A percentile compares a stretch with the other conserved stretches of the same genome.
phyloP scores from a whole-genome alignment of 2,888 invertebrate genomes.

The Acheta domesticus region DNA sequence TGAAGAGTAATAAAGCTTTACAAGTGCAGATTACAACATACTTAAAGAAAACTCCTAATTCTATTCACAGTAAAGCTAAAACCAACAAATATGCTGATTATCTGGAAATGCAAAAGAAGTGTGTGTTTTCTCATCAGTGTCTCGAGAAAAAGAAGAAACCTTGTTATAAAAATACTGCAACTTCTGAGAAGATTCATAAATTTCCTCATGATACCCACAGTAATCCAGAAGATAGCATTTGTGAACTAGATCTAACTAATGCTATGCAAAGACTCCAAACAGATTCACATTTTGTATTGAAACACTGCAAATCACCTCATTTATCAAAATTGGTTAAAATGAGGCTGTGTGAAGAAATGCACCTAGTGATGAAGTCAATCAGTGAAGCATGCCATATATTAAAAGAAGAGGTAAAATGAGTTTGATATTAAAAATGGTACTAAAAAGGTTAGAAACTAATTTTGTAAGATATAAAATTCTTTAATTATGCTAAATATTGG shows the following conservation, averaged over 20 bases:
- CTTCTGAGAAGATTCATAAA: background rate
- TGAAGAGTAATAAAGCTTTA: background rate
- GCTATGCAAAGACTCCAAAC: background rate
- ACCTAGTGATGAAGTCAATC: no score
- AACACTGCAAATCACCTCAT: slow-evolving; percentile 24
- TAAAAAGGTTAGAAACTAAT: no score
- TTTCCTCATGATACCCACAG: background rate
- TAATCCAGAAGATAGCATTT: background rate
- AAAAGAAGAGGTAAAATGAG: no score
- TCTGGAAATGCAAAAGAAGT: background rate
- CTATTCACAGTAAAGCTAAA: background rate
- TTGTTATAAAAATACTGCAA: background rate
- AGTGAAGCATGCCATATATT: no score
- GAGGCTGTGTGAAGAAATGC: no score
- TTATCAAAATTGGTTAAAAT: no score
- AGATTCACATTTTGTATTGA: background rate
- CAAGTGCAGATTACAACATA: background rate
- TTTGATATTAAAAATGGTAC: no score
- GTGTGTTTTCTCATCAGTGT: background rate
- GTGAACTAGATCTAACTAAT: background rate
- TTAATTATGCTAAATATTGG: no score
- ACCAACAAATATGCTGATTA: background rate
- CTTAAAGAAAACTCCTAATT: background rate
- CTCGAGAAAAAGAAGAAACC: background rate
- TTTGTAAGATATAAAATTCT: no score